Evolutionary conservation across 2,888 invertebrate species (phyloP).

Genomic region (Oeneis ivallda): DNA sequence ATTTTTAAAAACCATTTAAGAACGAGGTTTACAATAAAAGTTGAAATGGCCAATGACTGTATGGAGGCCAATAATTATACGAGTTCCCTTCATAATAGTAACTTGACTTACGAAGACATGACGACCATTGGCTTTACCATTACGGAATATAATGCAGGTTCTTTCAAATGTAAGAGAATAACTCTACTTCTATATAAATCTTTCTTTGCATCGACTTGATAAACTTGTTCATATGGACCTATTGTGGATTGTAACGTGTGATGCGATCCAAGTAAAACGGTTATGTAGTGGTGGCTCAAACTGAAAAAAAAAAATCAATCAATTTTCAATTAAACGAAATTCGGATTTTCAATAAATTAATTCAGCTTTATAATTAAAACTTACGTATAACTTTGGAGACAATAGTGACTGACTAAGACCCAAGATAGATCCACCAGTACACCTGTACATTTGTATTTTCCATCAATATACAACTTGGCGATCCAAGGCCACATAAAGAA

Average conservation of each 20-base stretch:
- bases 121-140: constrained; percentile 85
- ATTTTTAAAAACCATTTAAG: too few species aligned
- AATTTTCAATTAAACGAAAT: not conserved
- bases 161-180: constrained; percentile 83
- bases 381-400: constrained; percentile 71
- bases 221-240: constrained; percentile 87
- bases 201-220: constrained; percentile 82
- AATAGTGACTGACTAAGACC: constrained; percentile 83
- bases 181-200: constrained; percentile 82
- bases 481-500: constrained; percentile 85
- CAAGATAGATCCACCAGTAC: constrained; percentile 85
- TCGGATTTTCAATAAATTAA: not conserved
- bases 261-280: constrained; percentile 86
- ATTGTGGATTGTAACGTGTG: constrained; percentile 79
- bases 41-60: too few species aligned
- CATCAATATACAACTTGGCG: constrained; percentile 87
- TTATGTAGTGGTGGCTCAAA: constrained; percentile 79
- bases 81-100: too few species aligned
- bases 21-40: too few species aligned
- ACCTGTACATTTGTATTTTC: constrained; percentile 86
- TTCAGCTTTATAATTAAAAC: constrained; percentile 38
- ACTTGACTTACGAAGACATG: constrained; percentile 68
- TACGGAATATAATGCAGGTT: constrained; percentile 81
- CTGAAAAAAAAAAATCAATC: constrained; percentile 59
- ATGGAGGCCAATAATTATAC: too few species aligned